These are phyloP conservation scores for Hirundichthys speculiger DNA, from an alignment of 2,113 vertebrate genomes.

Conservation along the genomic window DNA sequence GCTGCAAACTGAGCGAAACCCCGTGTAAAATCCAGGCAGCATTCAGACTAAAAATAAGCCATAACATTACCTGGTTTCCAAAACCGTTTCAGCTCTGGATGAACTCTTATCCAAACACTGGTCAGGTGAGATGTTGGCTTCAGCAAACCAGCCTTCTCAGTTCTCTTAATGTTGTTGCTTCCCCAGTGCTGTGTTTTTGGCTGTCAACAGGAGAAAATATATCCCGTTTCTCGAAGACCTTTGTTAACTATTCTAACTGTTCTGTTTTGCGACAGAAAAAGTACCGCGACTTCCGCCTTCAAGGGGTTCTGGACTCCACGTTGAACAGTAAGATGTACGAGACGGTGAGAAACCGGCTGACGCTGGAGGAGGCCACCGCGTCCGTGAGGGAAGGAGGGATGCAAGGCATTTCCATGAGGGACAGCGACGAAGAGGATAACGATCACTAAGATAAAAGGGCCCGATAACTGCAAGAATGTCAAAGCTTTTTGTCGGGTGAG, in stretches of 20 bases:
- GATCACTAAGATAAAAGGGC: conserved; percentile 77
- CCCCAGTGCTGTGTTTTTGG: too few relatives aligned
- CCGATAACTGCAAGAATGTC: conserved; percentile 10
- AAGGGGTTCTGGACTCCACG: conserved; percentile 99
- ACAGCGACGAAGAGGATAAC: conserved; percentile 96
- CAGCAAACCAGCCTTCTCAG: too few relatives aligned
- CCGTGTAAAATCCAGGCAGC: too few relatives aligned
- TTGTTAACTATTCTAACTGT: neutral
- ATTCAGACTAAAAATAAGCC: too few relatives aligned
- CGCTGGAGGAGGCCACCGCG: conserved; percentile 94
- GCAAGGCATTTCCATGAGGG: conserved; percentile 97
- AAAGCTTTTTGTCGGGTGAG: conserved; percentile 13
- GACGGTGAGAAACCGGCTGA: conserved; percentile 94
- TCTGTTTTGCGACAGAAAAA: conserved; percentile 86
- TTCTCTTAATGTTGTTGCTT: too few relatives aligned
- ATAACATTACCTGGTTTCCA: too few relatives aligned
- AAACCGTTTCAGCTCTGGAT: too few relatives aligned
- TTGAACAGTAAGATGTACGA: conserved; percentile 99
- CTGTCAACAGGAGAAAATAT: too few relatives aligned
- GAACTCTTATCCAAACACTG: too few relatives aligned
- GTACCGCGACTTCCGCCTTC: conserved; percentile 98
- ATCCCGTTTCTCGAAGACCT: too few relatives aligned
- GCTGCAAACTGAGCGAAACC: too few relatives aligned
- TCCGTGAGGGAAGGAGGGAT: conserved; percentile 95
- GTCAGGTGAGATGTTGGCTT: too few relatives aligned